These are phyloP conservation scores for Montifringilla adamsi DNA, from an alignment of 2,113 vertebrate species.

Conservation along the genomic window DNA sequence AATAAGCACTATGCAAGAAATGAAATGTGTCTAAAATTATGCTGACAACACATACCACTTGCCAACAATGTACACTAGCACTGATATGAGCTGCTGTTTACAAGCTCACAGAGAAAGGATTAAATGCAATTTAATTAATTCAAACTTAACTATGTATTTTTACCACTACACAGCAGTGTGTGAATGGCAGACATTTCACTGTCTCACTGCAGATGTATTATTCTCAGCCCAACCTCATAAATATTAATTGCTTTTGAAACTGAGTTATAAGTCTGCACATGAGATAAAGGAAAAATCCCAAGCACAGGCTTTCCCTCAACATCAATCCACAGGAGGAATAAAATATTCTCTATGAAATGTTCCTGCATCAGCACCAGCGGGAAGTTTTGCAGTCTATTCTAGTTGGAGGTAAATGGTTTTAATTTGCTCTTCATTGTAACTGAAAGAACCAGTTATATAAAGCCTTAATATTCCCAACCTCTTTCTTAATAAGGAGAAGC, in stretches of 20 bases:
- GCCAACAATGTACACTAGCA: neutral
- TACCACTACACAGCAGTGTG: neutral
- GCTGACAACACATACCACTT: slow-evolving; percentile 12
- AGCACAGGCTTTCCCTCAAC: neutral
- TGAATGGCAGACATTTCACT: slow-evolving; percentile 9
- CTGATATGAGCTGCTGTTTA: neutral
- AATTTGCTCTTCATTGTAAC: neutral
- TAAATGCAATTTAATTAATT: slow-evolving; percentile 30
- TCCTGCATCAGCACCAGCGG: slow-evolving; percentile 13
- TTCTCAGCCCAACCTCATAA: slow-evolving; percentile 23
- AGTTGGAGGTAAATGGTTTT: neutral
- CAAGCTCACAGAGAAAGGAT: neutral
- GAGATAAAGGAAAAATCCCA: neutral
- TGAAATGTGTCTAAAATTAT: neutral
- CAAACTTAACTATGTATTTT: slow-evolving; percentile 8
- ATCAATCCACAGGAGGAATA: neutral
- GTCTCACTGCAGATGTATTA: neutral
- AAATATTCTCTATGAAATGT: neutral
- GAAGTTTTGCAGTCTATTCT: neutral
- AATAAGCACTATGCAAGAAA: neutral
- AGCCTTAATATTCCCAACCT: neutral
- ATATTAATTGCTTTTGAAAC: slow-evolving; percentile 48
- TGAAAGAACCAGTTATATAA: neutral
- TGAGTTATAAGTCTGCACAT: neutral
- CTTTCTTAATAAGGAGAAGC: neutral